phyloP scores from a whole-genome alignment of 2,113 vertebrate genomes.

The Cynoglossus semilaevis region DNA sequence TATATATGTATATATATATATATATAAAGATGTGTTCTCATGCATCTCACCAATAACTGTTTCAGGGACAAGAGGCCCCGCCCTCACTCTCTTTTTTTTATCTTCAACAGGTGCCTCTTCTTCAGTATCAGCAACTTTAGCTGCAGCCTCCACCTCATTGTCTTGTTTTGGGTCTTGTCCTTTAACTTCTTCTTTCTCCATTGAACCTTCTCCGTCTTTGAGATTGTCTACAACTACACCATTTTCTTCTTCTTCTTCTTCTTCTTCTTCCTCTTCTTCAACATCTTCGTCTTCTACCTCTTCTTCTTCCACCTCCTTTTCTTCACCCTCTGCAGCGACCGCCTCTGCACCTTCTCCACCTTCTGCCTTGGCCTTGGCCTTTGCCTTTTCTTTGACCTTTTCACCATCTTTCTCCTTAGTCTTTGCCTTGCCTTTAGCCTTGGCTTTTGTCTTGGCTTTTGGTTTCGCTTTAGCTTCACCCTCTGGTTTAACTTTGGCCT shows the following conservation, averaged over 20 bases:
- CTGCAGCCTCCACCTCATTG: neutral
- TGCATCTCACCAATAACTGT: constrained; percentile 61
- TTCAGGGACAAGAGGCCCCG: constrained; percentile 64
- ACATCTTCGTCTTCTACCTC: neutral
- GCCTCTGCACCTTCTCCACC: neutral
- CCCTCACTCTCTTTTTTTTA: constrained; percentile 62
- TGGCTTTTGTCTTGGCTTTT: neutral
- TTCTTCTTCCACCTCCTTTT: neutral
- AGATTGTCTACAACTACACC: neutral
- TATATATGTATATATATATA: neutral
- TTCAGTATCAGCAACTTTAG: constrained; percentile 23
- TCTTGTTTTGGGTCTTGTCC: neutral
- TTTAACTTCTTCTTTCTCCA: constrained; percentile 55
- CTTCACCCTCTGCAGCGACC: neutral
- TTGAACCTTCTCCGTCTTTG: constrained; percentile 33
- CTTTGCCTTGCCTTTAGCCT: neutral
- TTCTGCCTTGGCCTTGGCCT: neutral
- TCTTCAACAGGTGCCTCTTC: constrained; percentile 28
- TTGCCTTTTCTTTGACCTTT: neutral
- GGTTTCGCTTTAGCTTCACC: neutral
- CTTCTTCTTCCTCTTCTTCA: neutral
- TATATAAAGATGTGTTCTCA: neutral
- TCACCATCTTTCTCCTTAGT: constrained; percentile 3
- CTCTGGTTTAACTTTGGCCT: constrained; percentile 8
- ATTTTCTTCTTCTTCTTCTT: neutral